A percentile compares a stretch with the other conserved stretches of the same genome.
These are phyloP conservation scores for Drosophila ogumai DNA, from an alignment of 1,140 invertebrate species.

Conservation along the genomic window DNA sequence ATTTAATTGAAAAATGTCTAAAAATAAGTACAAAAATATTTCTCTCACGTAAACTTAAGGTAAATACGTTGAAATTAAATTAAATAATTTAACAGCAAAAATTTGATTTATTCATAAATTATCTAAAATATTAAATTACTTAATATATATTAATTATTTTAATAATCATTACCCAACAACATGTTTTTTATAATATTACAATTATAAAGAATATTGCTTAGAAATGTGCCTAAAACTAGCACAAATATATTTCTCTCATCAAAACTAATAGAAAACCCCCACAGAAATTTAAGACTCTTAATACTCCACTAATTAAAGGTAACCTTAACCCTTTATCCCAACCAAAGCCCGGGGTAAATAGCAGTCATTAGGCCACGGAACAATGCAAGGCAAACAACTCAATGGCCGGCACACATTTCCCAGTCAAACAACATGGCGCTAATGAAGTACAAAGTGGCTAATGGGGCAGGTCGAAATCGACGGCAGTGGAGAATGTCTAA, in stretches of 20 bases:
- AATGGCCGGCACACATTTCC: slow-evolving; percentile 9
- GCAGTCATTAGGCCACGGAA: slow-evolving; percentile 43
- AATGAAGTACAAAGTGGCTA: slow-evolving; percentile 82
- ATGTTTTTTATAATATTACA: no score
- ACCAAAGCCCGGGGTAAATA: slow-evolving; percentile 18
- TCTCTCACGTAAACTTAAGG: no score
- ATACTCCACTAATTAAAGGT: no score
- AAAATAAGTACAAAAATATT: no score
- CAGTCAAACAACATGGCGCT: slow-evolving; percentile 41
- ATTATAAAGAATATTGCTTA: not conserved
- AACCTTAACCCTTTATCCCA: slow-evolving; percentile 8
- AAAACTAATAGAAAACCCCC: not conserved
- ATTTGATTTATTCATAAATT: no score
- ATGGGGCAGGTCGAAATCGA: slow-evolving; percentile 49
- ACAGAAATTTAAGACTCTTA: not conserved
- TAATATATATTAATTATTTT: no score
- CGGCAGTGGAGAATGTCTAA: slow-evolving; percentile 47
- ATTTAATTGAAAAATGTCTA: no score
- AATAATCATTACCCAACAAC: no score
- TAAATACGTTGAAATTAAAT: no score
- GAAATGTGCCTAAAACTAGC: not conserved
- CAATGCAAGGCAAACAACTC: slow-evolving; percentile 10
- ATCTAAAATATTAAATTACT: no score
- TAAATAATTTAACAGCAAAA: no score
- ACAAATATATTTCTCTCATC: not conserved